phyloP scores from a whole-genome alignment of 1,140 invertebrate species.

The Drosophila tristis region DNA sequence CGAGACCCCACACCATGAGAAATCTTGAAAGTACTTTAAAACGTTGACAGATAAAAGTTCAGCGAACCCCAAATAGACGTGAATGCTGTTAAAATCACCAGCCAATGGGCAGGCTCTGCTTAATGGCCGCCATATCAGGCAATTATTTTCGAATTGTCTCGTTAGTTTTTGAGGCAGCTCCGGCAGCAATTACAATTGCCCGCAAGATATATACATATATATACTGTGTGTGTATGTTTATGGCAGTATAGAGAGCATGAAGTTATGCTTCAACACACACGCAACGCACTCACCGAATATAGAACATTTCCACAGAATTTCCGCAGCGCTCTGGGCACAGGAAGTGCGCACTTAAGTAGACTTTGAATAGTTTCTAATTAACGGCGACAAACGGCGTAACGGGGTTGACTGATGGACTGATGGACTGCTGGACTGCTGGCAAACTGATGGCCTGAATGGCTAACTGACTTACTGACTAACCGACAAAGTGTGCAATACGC shows the following conservation, averaged over 20 bases:
- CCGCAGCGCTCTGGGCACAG: constrained; percentile 26
- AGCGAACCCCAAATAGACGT: constrained; percentile 59
- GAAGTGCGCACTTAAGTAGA: constrained; percentile 79
- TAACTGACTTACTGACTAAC: constrained; percentile 33
- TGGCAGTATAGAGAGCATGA: constrained; percentile 1
- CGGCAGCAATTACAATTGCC: constrained; percentile 68
- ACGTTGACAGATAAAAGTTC: constrained; percentile 75
- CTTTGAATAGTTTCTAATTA: constrained; percentile 82
- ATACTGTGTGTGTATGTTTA: background rate
- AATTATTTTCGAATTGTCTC: constrained; percentile 82
- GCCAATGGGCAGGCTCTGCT: constrained; percentile 64
- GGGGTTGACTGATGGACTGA: constrained; percentile 54
- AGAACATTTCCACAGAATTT: constrained; percentile 27
- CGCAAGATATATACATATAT: constrained; percentile 33
- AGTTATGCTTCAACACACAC: constrained; percentile 74
- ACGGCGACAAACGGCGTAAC: constrained; percentile 73
- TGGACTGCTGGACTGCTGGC: constrained; percentile 18
- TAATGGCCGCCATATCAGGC: constrained; percentile 73
- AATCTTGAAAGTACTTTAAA: constrained; percentile 26
- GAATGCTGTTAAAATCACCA: constrained; percentile 32
- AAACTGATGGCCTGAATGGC: constrained; percentile 20
- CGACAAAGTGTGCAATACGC: constrained; percentile 25
- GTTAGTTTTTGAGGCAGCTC: constrained; percentile 67
- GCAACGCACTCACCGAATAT: constrained; percentile 34
- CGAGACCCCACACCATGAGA: constrained; percentile 55